These are phyloP conservation scores for Ariopsis seemanni DNA, from an alignment of 2,113 vertebrate species.

Conservation along the genomic window DNA sequence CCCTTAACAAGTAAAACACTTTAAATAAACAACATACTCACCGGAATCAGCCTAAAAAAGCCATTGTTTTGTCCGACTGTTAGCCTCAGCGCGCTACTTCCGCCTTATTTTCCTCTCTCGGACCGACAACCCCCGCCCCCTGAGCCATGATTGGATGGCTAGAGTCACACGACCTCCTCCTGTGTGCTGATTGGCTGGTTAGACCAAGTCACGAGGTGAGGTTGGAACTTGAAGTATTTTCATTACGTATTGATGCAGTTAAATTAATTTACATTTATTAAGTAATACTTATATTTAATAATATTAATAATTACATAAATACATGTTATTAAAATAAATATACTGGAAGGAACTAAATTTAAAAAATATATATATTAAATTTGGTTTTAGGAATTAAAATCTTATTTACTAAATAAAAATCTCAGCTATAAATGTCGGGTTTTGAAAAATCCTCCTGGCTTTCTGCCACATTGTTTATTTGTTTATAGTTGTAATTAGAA, in stretches of 20 bases:
- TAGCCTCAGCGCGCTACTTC: background rate
- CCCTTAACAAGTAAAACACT: background rate
- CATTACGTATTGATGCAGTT: background rate
- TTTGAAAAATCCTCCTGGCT: background rate
- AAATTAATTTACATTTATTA: background rate
- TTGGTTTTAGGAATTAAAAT: background rate
- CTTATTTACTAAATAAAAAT: background rate
- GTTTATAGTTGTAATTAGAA: background rate
- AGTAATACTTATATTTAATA: too few relatives aligned
- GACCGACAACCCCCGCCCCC: background rate
- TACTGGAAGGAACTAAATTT: too few relatives aligned
- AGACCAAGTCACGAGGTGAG: background rate
- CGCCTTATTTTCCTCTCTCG: background rate
- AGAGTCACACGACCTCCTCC: background rate
- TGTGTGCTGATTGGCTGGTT: background rate
- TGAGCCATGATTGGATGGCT: background rate
- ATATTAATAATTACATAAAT: too few relatives aligned
- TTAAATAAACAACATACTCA: background rate
- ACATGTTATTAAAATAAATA: too few relatives aligned
- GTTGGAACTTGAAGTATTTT: too few relatives aligned
- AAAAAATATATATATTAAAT: background rate
- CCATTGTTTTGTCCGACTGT: background rate
- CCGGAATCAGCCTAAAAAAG: conserved; percentile 3
- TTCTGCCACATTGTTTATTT: background rate
- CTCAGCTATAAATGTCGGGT: background rate